Evolutionary conservation across 2,113 vertebrate genomes (phyloP), one percentile per base, ranked within the genome.

Genomic region (Myocastor coypus): DNA sequence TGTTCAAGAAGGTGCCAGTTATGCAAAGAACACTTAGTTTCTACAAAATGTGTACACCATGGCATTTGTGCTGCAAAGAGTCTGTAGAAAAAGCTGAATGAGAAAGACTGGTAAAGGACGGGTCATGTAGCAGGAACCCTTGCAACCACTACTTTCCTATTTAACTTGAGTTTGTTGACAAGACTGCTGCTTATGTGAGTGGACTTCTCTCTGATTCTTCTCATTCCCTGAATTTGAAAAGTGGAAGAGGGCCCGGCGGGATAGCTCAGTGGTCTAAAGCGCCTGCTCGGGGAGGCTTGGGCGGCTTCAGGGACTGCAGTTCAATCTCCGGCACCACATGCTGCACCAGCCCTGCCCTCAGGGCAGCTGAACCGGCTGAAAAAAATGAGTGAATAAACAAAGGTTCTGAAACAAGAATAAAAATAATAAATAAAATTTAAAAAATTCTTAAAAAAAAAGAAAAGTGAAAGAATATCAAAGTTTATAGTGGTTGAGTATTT

Each of bases 1-100:
- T 89, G 84, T 95, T 20, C 95, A 94, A 95, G 71, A 91, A 77
- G 71, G 80, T 91, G 85, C 59, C 26, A 80, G 83, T 83, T 68
- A 22, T 64, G 66, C 83, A 86, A 95, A 24, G 73, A 96, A 17
- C 94, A 83, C 82, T 40, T 61, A 68, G 59, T 96, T 78, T 97
- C 92, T 96, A 92, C 88, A 26, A 84, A 96, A 82, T 40, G 66
- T 93, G 40, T 52, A 55, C 73, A 95, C 30, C 26, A 28, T 14
- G 42, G 50, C 82, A 69, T 96, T 83, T 91, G 22, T 81, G 83
- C 11, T n/a, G 57, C 28, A 80, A 37, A 55, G 40, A 96, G 97
- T 81, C 34, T 85, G 2, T 66, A 91, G 1, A 92, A 87, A 82
- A 80, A 84, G 17, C 84, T 92, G 61, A 95, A 64, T 57, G 17